These are phyloP conservation scores for Maylandia zebra DNA, from an alignment of 2,113 vertebrate genomes.

Conservation along the genomic window DNA sequence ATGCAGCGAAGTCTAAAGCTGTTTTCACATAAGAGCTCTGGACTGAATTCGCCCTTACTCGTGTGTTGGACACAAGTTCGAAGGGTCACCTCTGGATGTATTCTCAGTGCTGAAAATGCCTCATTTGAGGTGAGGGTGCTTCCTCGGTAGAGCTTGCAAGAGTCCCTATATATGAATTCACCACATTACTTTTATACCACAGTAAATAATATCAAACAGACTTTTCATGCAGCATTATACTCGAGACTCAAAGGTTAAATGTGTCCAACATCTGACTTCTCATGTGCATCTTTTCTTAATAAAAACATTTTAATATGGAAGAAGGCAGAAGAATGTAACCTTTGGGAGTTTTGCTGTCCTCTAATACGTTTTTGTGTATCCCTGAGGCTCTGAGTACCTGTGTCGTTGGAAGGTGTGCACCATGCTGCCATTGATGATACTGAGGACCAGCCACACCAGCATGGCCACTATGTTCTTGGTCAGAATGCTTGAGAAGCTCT, in stretches of 20 bases:
- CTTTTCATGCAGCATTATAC: rapidly evolving
- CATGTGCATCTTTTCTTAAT: neutral
- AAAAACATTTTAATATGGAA: rapidly evolving
- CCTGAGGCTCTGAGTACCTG: conserved; percentile 14
- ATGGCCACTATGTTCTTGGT: conserved; percentile 71
- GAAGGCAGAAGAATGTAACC: rapidly evolving
- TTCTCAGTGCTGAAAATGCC: rapidly evolving
- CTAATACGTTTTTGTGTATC: neutral
- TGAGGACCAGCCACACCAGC: conserved; percentile 72
- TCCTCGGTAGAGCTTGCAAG: rapidly evolving
- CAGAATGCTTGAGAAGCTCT: conserved; percentile 63
- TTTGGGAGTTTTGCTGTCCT: rapidly evolving
- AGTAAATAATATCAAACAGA: neutral
- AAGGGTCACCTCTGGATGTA: rapidly evolving
- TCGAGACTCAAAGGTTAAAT: rapidly evolving
- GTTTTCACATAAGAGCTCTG: neutral
- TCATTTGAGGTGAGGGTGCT: rapidly evolving
- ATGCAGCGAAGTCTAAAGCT: neutral
- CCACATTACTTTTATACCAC: neutral
- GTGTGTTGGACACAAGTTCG: too few relatives aligned
- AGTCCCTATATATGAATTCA: too few relatives aligned
- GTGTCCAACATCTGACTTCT: neutral
- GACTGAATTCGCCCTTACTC: neutral
- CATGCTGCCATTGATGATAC: conserved; percentile 70
- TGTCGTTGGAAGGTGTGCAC: conserved; percentile 67